Evolutionary conservation across 2,888 invertebrate genomes (phyloP), one percentile per base, ranked within the genome.

Genomic region (Venustoraphidia nigricollis): DNA sequence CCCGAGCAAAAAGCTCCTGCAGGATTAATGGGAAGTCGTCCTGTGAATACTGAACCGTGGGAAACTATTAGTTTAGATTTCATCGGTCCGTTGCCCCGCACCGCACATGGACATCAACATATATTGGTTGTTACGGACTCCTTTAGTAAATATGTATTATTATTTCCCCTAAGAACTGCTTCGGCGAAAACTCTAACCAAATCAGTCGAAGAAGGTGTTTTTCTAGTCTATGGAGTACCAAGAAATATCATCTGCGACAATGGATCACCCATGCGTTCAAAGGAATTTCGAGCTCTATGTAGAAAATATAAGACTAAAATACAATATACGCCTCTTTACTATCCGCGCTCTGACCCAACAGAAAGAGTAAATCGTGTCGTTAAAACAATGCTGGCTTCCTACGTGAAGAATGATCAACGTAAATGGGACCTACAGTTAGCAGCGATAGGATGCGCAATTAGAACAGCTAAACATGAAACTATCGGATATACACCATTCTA

Each of bases 281-380:
- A 52, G 14, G 34, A 45, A 10, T 57, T 55, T 41, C 27, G 50
- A 8, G 9, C 34, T 2, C 11, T 54, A n/a, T n/a, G n/a, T n/a
- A n/a, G n/a, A n/a, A n/a, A n/a, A n/a, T n/a, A n/a, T n/a, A n/a
- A n/a, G n/a, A n/a, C n/a, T n/a, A n/a, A n/a, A n/a, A n/a, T n/a
- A n/a, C n/a, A n/a, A n/a, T n/a, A 45, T 44, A 59, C 54, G 38
- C 53, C 57, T 1, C 27, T 49, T 9, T 62, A 62, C 45, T 53
- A 58, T 34, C 61, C 61, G 0, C 60, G 59, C 46, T 52, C 55
- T 2, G 61, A 62, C 44, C 59, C 61, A 0, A 57, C 60, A 0
- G 62, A 63, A 48, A 48, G 60, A 1, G 55, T 57, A 0, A 62
- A 62, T 48, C 46, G 57, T 17, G 57, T 58, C 0, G 47, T 63